Conservation (phyloP, 2,888 invertebrate genomes). For the Anodontia alba region DNA sequence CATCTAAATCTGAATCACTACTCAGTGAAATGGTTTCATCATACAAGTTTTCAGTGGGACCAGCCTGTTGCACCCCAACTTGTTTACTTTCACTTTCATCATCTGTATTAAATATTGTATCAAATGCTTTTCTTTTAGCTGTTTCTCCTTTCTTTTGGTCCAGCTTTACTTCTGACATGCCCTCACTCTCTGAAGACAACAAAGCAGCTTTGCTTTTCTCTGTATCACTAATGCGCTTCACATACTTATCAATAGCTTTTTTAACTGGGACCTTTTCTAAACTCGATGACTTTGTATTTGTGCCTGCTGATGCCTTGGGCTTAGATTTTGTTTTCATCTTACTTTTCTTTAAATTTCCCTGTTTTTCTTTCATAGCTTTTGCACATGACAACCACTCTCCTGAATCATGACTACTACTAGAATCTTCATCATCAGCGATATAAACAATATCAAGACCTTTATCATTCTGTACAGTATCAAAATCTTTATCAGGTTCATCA, state of each 20-base stretch:
- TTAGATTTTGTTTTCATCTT: neutral
- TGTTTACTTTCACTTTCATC: conserved; percentile 50
- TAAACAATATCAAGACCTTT: neutral
- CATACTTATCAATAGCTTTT: conserved; percentile 9
- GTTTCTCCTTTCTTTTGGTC: conserved; percentile 35
- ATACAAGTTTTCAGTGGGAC: conserved; percentile 28
- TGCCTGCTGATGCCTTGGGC: neutral
- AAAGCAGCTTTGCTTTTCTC: neutral
- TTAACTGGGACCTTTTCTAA: neutral
- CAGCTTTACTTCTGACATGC: neutral
- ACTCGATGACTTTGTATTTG: neutral
- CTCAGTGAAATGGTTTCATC: conserved; percentile 53
- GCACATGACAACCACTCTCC: conserved; percentile 25
- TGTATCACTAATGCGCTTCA: neutral
- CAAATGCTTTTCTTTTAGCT: conserved; percentile 48
- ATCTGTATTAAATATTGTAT: conserved; percentile 52
- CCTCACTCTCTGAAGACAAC: neutral
- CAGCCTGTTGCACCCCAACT: no score
- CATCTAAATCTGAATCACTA: conserved; percentile 20
- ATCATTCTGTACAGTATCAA: neutral
- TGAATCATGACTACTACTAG: neutral
- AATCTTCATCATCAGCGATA: conserved; percentile 38
- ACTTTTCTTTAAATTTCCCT: neutral
- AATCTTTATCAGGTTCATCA: no score
- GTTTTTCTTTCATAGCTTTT: neutral